phyloP scores from a whole-genome alignment of 2,113 vertebrate species.

The Toxostoma redivivum region DNA sequence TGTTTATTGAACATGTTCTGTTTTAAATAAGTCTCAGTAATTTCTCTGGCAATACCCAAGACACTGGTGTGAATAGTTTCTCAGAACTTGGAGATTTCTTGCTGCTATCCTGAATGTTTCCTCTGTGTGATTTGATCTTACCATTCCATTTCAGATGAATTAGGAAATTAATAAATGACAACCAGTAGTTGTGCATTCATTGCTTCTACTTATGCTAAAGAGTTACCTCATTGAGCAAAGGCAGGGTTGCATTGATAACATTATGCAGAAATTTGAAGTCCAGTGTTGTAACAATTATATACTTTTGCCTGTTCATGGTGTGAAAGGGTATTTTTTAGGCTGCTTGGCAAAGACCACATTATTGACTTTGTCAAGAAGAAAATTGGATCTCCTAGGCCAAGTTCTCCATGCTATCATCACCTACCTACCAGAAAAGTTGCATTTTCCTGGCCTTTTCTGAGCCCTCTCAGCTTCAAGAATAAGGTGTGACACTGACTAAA shows the following conservation, averaged over 20 bases:
- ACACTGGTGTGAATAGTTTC: not conserved
- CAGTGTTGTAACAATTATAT: not conserved
- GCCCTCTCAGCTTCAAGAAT: not conserved
- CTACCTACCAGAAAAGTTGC: not conserved
- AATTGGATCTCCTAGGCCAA: not conserved
- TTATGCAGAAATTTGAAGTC: not conserved
- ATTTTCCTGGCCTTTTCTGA: not conserved
- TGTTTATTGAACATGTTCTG: not conserved
- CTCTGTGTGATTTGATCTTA: not conserved
- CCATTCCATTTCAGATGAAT: not conserved
- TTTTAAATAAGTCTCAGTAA: not conserved
- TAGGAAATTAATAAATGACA: not conserved
- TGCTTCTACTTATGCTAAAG: not conserved
- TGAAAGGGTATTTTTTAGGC: not conserved
- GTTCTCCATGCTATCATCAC: not conserved
- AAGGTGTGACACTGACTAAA: not conserved
- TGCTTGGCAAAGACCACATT: not conserved
- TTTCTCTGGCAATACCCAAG: not conserved
- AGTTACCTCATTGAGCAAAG: not conserved
- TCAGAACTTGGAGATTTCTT: not conserved
- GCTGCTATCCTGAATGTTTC: not conserved
- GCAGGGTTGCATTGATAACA: not conserved
- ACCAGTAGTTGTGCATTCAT: not conserved
- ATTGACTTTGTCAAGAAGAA: not conserved
- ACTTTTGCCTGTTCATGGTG: not conserved